Conservation (phyloP, 2,888 invertebrate genomes). For the Dryobotodes eremita region DNA sequence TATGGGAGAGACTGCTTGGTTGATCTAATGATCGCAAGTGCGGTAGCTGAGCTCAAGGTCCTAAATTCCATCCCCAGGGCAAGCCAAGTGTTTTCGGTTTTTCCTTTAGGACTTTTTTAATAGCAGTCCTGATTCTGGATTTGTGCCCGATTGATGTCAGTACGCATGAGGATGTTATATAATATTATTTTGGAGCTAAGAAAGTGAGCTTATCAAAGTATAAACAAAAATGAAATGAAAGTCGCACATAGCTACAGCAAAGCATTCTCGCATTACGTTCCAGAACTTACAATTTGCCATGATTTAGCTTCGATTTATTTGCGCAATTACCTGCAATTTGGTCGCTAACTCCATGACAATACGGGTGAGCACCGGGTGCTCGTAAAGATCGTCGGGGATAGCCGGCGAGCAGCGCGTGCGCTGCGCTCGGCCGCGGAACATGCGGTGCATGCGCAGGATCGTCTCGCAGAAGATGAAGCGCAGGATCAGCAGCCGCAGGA, state of each 20-base stretch:
- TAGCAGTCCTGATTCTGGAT: background rate
- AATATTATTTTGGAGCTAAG: background rate
- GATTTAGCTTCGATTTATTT: background rate
- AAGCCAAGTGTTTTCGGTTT: background rate
- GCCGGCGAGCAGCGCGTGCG: slow-evolving; percentile 96
- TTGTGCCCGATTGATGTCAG: background rate
- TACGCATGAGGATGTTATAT: background rate
- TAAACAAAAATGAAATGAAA: background rate
- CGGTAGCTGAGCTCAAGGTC: background rate
- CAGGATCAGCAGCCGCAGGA: slow-evolving; percentile 96
- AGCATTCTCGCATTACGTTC: slow-evolving; percentile 7
- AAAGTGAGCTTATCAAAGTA: background rate
- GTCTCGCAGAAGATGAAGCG: slow-evolving; percentile 98
- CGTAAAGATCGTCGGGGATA: slow-evolving; percentile 96
- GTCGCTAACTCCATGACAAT: slow-evolving; percentile 95
- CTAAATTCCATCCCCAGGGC: background rate
- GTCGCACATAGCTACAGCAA: slow-evolving; percentile 14
- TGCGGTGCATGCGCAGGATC: slow-evolving; percentile 96
- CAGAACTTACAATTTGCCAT: background rate
- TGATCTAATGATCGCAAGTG: background rate
- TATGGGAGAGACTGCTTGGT: background rate
- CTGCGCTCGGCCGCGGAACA: slow-evolving; percentile 95
- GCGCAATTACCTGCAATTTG: slow-evolving; percentile 93
- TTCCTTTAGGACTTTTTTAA: no score
- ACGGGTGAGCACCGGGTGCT: slow-evolving; percentile 95